These are phyloP conservation scores for Drosophila chauvacae DNA, from an alignment of 1,140 invertebrate genomes.

Conservation along the genomic window DNA sequence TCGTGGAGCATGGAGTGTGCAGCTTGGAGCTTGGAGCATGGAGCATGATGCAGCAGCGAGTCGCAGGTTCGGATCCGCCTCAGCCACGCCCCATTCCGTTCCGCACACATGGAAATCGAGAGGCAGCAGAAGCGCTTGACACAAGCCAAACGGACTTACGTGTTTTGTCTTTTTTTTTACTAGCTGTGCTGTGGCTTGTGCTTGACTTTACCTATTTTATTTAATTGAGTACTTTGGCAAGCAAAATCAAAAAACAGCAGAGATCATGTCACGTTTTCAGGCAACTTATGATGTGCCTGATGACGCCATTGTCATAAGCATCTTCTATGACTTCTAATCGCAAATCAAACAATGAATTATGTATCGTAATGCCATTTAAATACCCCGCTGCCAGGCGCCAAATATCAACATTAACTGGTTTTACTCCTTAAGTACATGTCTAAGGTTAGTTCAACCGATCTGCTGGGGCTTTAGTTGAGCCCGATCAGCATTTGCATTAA, in stretches of 20 bases:
- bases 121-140: constrained; percentile 40
- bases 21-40: constrained; percentile 25
- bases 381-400: constrained; percentile 20
- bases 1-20: background rate
- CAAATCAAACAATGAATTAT: constrained; percentile 74
- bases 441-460: constrained; percentile 39
- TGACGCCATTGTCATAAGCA: constrained; percentile 59
- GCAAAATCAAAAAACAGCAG: constrained; percentile 18
- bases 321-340: constrained; percentile 50
- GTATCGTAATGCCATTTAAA: constrained; percentile 57
- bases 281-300: constrained; percentile 34
- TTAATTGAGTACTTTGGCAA: constrained; percentile 66
- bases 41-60: constrained; percentile 62
- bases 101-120: constrained; percentile 31
- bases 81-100: constrained; percentile 30
- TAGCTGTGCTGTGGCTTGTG: constrained; percentile 12
- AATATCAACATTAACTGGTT: constrained; percentile 28
- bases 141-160: constrained; percentile 45
- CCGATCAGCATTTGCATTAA: constrained; percentile 54
- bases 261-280: constrained; percentile 57
- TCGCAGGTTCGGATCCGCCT: constrained; percentile 8
- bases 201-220: constrained; percentile 64
- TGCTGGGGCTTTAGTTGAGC: background rate
- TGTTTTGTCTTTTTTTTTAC: constrained; percentile 37
- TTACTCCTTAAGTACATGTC: constrained; percentile 27